Evolutionary conservation across 2,888 invertebrate genomes (phyloP).

Genomic region (Opisthograptis luteolata): DNA sequence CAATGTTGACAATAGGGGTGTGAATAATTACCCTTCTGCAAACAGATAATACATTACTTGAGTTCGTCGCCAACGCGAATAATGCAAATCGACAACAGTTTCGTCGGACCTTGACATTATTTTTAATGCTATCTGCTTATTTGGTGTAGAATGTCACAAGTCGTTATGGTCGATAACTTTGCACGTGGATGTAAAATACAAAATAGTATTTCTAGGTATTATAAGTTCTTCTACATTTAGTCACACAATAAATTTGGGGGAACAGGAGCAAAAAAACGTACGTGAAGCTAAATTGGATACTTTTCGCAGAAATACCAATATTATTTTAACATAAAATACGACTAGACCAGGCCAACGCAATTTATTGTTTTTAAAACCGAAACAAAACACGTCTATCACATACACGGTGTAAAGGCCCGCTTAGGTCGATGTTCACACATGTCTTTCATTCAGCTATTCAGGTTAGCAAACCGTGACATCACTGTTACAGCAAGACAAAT

Average conservation of each 20-base stretch:
- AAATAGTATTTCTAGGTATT: constrained; percentile 5
- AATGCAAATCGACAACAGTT: constrained; percentile 56
- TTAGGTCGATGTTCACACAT: too few species aligned
- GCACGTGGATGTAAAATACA: constrained; percentile 17
- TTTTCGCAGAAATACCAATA: background rate
- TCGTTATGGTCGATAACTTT: constrained; percentile 23
- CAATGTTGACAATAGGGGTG: constrained; percentile 37
- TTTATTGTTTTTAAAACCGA: background rate
- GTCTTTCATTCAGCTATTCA: constrained; percentile 18
- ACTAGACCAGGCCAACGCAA: background rate
- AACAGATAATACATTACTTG: constrained; percentile 40
- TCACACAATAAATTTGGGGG: background rate
- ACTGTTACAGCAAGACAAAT: constrained; percentile 26
- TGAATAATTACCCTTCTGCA: constrained; percentile 38
- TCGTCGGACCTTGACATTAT: constrained; percentile 67
- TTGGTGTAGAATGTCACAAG: constrained; percentile 29
- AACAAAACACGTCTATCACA: too few species aligned
- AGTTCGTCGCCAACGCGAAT: constrained; percentile 58
- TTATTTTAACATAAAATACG: background rate
- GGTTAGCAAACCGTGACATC: constrained; percentile 31
- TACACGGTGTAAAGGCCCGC: too few species aligned
- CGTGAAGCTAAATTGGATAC: background rate
- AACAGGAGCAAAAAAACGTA: constrained; percentile 2
- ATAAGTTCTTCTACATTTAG: constrained; percentile 3
- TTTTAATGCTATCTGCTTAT: constrained; percentile 41